Evolutionary conservation across 1,140 invertebrate species (phyloP).

Genomic region (Acyrthosiphon pisum): DNA sequence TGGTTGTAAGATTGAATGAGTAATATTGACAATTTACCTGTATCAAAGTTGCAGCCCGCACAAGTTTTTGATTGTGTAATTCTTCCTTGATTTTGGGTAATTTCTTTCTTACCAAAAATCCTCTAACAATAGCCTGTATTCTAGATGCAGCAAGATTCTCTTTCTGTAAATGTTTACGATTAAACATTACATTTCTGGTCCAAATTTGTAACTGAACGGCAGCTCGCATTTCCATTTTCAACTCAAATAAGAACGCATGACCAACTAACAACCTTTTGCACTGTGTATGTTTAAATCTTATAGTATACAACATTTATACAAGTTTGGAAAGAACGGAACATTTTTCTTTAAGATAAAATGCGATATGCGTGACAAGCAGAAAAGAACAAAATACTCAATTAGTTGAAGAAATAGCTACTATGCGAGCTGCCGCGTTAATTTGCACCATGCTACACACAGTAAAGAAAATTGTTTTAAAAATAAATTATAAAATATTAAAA

Average conservation of each 20-base stretch:
- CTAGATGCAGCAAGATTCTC: background rate
- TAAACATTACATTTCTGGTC: background rate
- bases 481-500: background rate
- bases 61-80: slow-evolving; percentile 20
- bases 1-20: background rate
- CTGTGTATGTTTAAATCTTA: background rate
- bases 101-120: slow-evolving; percentile 39
- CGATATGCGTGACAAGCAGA: background rate
- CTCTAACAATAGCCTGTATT: slow-evolving; percentile 23
- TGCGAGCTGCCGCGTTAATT: background rate
- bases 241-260: slow-evolving; percentile 15
- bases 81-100: slow-evolving; percentile 7
- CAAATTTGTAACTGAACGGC: slow-evolving; percentile 20
- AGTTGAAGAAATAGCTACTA: background rate
- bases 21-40: background rate
- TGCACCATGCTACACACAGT: background rate
- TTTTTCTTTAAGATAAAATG: background rate
- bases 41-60: background rate
- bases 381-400: background rate
- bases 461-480: background rate
- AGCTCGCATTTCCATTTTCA: slow-evolving; percentile 40
- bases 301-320: background rate
- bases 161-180: slow-evolving; percentile 45
- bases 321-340: background rate
- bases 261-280: slow-evolving; percentile 20